Evolutionary conservation across 2,888 invertebrate genomes (phyloP), one percentile per base, ranked within the genome.

Genomic region (Bellardia pandia): DNA sequence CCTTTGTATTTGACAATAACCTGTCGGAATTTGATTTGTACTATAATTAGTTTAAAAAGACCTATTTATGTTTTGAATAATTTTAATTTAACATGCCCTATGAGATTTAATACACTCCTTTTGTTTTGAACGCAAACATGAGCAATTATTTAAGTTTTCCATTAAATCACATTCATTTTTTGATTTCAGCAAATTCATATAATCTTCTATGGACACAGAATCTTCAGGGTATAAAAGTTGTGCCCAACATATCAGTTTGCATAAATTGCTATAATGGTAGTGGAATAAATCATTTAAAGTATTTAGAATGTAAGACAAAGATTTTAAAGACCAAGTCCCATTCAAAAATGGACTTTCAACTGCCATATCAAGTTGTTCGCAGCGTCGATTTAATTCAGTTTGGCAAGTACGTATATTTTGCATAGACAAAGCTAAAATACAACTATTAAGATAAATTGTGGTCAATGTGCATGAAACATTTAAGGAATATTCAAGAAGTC

Each of bases 151-250:
- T 9, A 88, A 88, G 14, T 89, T 90, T n/a, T 86, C 88, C 4
- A 45, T 37, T 42, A 90, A 89, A 9, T 90, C 89, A 45, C 83
- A 88, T 62, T 89, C 89, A 0, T 53, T 51, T 2, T 86, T 33
- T 8, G 48, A 53, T 6, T 85, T 88, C 14, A 91, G 53, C 33
- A 92, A 71, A 3, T 84, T 89, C 72, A 90, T 66, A 53, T 91
- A 91, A 66, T 92, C 91, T 2, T 91, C 90, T 9, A 92, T 83
- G 2, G 91, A 89, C 37, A 88, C 86, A 75, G 90, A 88, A 71
- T 92, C 89, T 9, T 76, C 89, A 9, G 90, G 90, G 68, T 91
- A 90, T 48, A 92, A 87, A 1, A 92, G 81, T 40, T 92, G 89
- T 3, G 91, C 89, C 91, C 91, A 92, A 42, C 89, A 89, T 37